phyloP scores from a whole-genome alignment of 2,888 invertebrate species.

The Cephonodes hylas region DNA sequence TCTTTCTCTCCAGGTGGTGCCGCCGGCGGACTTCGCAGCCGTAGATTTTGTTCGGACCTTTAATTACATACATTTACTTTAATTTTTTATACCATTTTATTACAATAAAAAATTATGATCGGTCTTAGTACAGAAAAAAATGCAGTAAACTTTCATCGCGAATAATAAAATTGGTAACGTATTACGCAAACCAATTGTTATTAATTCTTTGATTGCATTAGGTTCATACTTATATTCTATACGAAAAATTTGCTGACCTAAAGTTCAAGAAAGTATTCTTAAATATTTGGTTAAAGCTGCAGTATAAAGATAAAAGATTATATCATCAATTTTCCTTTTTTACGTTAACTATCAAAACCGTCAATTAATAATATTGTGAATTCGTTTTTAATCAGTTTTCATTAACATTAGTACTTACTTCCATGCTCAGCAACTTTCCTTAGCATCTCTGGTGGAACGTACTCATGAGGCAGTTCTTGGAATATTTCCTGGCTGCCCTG shows the following conservation, averaged over 20 bases:
- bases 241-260: background rate
- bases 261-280: background rate
- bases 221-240: background rate
- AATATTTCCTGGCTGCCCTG: conserved; percentile 95
- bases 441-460: conserved; percentile 96
- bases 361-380: background rate
- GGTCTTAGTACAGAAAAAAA: too few species aligned
- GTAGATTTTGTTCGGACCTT: conserved; percentile 96
- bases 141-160: background rate
- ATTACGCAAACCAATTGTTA: background rate
- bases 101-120: background rate
- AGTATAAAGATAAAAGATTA: background rate
- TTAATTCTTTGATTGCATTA: background rate
- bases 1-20: conserved; percentile 95
- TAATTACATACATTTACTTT: background rate
- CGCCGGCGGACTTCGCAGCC: conserved; percentile 96
- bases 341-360: background rate
- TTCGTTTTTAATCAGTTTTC: background rate
- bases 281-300: background rate
- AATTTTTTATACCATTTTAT: too few species aligned
- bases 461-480: conserved; percentile 98
- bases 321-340: background rate
- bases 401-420: conserved; percentile 81
- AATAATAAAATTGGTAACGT: background rate
- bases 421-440: conserved; percentile 98